Evolutionary conservation across 2,797 vertebrate species (phyloP).

Genomic region (Danio jaintianensis): DNA sequence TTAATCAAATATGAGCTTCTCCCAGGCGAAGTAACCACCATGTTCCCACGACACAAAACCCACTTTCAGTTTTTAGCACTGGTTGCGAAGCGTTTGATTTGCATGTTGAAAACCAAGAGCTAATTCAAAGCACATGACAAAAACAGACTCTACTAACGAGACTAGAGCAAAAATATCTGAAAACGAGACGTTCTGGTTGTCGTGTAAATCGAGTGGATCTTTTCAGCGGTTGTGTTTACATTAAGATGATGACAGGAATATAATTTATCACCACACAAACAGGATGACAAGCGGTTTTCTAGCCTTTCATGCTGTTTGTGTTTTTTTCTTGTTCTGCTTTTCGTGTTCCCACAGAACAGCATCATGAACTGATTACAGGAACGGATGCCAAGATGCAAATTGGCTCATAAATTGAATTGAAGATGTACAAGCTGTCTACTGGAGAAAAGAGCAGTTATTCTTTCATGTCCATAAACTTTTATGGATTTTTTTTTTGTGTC

Average conservation of each 20-base stretch:
- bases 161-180: background rate
- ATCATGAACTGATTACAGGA: background rate
- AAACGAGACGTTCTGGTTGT: background rate
- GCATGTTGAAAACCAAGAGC: constrained; percentile 2
- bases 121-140: background rate
- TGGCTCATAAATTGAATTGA: background rate
- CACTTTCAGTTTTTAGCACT: background rate
- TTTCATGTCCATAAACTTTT: background rate
- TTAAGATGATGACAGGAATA: background rate
- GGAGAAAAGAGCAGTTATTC: background rate
- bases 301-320: constrained; percentile 5
- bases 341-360: background rate
- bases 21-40: background rate
- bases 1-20: background rate
- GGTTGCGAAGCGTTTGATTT: constrained; percentile 2
- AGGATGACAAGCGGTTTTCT: background rate
- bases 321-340: background rate
- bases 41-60: constrained; percentile 5
- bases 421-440: background rate
- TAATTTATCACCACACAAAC: background rate
- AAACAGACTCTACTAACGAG: background rate
- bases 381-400: background rate
- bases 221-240: background rate
- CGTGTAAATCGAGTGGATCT: background rate
- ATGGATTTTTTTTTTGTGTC: background rate